Evolutionary conservation across 2,797 vertebrate genomes (phyloP), one percentile per base, ranked within the genome.

Genomic region (Gobio occitaniae): DNA sequence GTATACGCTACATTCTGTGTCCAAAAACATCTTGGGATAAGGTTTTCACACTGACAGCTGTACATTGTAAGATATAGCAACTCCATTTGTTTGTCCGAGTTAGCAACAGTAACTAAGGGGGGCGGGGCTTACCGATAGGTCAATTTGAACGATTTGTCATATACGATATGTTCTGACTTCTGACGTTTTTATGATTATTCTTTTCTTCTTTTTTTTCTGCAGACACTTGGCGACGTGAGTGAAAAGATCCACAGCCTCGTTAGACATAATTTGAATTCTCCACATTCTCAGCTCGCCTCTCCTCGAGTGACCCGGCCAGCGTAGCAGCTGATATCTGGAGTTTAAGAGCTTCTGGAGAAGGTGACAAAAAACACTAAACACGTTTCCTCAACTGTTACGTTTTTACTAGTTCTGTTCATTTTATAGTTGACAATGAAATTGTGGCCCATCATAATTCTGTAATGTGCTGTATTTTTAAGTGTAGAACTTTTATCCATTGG

Each of bases 211-310:
- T 66, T 21, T 29, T n/a, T 44, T 6, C 72, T 70, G 50, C 83
- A 84, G 83, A 48, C 65, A 69, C n/a, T 84, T 69, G 90, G 88
- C 93, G 90, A 89, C 91, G 88, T 91, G 89, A 69, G 50, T 71
- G 59, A 69, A 69, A 52, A 65, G 29, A 50, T 41, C 86, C 91
- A 94, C 93, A 95, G 95, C 93, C 92, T 91, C 87, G 86, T 95
- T 96, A 93, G 90, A 71, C 52, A 61, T 78, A 17, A 78, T 78
- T 70, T 78, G 75, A 84, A 61, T 84, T 84, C 52, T 84, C 25
- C 52, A 84, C 36, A 56, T 84, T 69, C 36, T 84, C 63, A 29
- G 15, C 65, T 78, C 17, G 65, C 54, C 52, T 78, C 65, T 84
- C 83, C 52, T 84, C 41, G 59, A 36, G 44, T 63, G 83, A 61